These are phyloP conservation scores for Drosophila vallismaia DNA, from an alignment of 2,888 invertebrate genomes.

Conservation along the genomic window DNA sequence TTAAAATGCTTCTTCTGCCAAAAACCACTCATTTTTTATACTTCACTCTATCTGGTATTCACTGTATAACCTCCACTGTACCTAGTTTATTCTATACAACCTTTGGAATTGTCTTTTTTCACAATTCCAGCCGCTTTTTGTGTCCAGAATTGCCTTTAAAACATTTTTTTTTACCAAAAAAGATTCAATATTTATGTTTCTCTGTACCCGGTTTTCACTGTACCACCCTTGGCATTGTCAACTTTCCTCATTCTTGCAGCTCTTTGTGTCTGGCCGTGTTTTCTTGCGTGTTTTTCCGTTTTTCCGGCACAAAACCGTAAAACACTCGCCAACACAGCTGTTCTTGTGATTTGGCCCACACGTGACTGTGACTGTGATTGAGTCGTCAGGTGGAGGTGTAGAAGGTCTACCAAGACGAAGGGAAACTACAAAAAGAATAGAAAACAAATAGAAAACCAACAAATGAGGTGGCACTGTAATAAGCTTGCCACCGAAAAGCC, in stretches of 20 bases:
- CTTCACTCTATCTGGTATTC: background rate
- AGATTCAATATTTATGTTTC: too few species aligned
- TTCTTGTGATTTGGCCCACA: constrained; percentile 36
- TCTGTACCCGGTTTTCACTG: too few species aligned
- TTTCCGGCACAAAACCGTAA: constrained; percentile 33
- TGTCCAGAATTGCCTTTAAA: too few species aligned
- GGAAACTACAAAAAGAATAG: background rate
- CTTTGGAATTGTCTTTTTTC: too few species aligned
- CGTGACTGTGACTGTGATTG: constrained; percentile 46
- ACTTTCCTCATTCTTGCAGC: constrained; percentile 7
- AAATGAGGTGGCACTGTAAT: constrained; percentile 31
- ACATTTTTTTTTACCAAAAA: too few species aligned
- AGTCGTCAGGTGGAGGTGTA: constrained; percentile 25
- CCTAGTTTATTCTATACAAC: too few species aligned
- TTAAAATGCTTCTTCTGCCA: too few species aligned
- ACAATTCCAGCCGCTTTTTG: too few species aligned
- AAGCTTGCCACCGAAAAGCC: constrained; percentile 23
- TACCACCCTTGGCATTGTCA: constrained; percentile 29
- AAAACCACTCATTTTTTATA: too few species aligned
- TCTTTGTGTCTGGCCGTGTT: constrained; percentile 26
- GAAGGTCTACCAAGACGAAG: too few species aligned
- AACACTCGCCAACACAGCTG: constrained; percentile 19
- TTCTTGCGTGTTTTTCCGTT: constrained; percentile 22
- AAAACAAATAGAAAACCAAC: background rate
- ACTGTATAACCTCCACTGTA: too few species aligned